A percentile compares a stretch with the other conserved stretches of the same genome.
These are phyloP conservation scores for Pandemis corylana DNA, from an alignment of 2,888 invertebrate species.

Conservation along the genomic window DNA sequence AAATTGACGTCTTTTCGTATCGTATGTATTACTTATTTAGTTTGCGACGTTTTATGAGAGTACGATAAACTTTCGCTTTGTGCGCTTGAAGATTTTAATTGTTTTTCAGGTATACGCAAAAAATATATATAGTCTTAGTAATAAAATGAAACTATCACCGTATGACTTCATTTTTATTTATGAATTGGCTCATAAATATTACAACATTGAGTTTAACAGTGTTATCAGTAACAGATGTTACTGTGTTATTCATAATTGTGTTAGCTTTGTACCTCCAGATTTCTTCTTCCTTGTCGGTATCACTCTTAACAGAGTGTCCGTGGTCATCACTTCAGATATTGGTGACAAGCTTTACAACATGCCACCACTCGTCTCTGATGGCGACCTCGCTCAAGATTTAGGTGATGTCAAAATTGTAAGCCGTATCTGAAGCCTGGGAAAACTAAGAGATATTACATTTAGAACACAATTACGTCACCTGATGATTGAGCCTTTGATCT, in stretches of 20 bases:
- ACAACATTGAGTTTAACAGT: too few species aligned
- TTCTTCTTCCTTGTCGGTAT: too few species aligned
- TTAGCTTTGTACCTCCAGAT: conserved; percentile 22
- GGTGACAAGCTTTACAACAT: too few species aligned
- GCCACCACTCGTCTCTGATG: too few species aligned
- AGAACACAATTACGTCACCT: conserved; percentile 25
- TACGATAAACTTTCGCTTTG: neutral
- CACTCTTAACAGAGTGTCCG: too few species aligned
- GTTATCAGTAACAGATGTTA: neutral
- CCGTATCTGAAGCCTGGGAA: conserved; percentile 19
- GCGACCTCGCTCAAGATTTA: neutral
- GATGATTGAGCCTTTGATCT: conserved; percentile 19
- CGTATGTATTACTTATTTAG: neutral
- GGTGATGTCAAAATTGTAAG: conserved; percentile 33
- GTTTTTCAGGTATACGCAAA: too few species aligned
- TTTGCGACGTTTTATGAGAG: neutral
- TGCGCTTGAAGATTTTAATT: too few species aligned
- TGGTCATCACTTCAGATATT: too few species aligned
- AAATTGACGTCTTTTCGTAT: neutral
- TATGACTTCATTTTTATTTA: too few species aligned
- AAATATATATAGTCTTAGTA: too few species aligned
- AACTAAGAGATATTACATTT: conserved; percentile 35
- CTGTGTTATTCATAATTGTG: neutral
- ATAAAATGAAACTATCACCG: too few species aligned
- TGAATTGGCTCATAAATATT: too few species aligned